Conservation (phyloP, 2,113 vertebrate species). For the Bombycilla garrulus region DNA sequence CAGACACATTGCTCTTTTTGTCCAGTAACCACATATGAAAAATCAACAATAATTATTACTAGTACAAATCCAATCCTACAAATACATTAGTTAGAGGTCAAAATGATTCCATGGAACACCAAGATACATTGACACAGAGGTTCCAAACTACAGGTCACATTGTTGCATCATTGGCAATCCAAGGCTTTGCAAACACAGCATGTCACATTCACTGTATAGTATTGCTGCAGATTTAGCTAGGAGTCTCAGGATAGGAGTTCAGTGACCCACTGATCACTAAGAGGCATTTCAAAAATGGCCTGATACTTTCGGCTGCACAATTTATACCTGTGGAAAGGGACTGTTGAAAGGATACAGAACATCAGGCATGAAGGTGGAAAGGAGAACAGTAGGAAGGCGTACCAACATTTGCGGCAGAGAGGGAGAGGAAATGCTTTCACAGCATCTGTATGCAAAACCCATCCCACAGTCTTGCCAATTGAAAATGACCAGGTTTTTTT, state of each 20-base stretch:
- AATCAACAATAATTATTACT: not conserved
- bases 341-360: not conserved
- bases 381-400: not conserved
- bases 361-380: not conserved
- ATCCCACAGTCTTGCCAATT: not conserved
- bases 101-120: not conserved
- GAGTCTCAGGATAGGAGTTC: not conserved
- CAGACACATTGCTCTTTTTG: not conserved
- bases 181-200: not conserved
- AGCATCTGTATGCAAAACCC: not conserved
- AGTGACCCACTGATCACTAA: not conserved
- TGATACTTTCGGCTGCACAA: not conserved
- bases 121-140: not conserved
- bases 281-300: not conserved
- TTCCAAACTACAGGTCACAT: not conserved
- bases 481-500: not conserved
- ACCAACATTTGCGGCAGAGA: fast-evolving
- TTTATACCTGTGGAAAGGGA: not conserved
- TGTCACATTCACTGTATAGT: not conserved
- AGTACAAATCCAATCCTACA: not conserved
- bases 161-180: not conserved
- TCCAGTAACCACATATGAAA: not conserved
- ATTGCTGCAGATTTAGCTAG: not conserved
- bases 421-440: not conserved
- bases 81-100: not conserved